phyloP scores from a whole-genome alignment of 1,140 invertebrate species.

The Planococcus citri region DNA sequence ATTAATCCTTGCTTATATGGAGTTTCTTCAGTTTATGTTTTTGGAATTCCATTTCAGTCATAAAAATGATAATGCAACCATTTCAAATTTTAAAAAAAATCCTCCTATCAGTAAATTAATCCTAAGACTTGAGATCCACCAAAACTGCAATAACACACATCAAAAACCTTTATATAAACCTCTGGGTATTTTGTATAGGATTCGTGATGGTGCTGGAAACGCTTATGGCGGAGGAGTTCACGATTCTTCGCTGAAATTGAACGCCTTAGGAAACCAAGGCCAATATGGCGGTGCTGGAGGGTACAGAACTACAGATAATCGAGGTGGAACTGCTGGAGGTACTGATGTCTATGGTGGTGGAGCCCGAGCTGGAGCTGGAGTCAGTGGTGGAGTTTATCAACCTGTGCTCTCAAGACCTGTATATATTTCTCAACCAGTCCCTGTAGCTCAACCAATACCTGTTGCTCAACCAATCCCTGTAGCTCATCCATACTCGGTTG shows the following conservation, averaged over 20 bases:
- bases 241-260: slow-evolving; percentile 27
- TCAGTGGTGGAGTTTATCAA: not conserved
- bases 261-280: slow-evolving; percentile 27
- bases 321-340: slow-evolving; percentile 12
- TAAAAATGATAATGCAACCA: not conserved
- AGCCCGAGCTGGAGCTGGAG: not conserved
- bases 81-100: no score
- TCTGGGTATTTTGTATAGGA: slow-evolving; percentile 25
- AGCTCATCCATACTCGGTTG: not conserved
- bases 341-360: not conserved
- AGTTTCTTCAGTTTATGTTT: no score
- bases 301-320: slow-evolving; percentile 8
- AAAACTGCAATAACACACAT: no score
- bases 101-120: no score
- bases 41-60: not conserved
- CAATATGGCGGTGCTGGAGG: slow-evolving; percentile 27
- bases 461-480: not conserved
- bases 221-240: slow-evolving; percentile 27
- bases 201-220: slow-evolving; percentile 28
- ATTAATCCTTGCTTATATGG: not conserved
- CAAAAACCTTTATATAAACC: no score
- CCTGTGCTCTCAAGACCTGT: not conserved
- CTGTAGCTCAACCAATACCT: not conserved
- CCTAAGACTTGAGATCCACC: no score
- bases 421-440: not conserved